Conservation (phyloP, 2,797 vertebrate genomes). For the Pagetopsis macropterus region DNA sequence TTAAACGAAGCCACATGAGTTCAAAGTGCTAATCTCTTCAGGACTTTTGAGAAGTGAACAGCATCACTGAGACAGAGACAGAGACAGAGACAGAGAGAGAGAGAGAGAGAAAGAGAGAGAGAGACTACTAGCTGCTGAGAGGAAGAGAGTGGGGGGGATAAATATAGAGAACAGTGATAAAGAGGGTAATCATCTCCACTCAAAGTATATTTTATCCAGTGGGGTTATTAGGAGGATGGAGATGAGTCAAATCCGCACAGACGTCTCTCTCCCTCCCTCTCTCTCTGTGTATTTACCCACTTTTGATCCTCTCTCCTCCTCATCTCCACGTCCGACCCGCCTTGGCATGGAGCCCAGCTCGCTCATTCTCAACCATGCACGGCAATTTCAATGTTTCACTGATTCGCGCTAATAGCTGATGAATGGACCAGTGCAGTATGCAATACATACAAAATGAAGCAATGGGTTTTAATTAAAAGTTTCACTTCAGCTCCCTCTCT, state of each 20-base stretch:
- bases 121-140: constrained; percentile 50
- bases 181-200: constrained; percentile 77
- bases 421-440: constrained; percentile 55
- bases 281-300: constrained; percentile 44
- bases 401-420: constrained; percentile 74
- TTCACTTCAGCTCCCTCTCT: constrained; percentile 36
- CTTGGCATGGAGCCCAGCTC: constrained; percentile 54
- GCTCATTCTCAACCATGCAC: constrained; percentile 60
- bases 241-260: constrained; percentile 66
- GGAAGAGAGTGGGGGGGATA: constrained; percentile 53
- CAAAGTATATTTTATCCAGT: constrained; percentile 75
- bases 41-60: constrained; percentile 64
- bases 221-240: constrained; percentile 74
- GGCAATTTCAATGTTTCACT: constrained; percentile 66
- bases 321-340: constrained; percentile 54
- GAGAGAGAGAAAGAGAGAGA: constrained; percentile 20
- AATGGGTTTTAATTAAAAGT: constrained; percentile 69
- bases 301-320: constrained; percentile 59
- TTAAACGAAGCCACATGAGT: constrained; percentile 55
- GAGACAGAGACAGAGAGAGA: constrained; percentile 15
- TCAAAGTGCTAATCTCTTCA: constrained; percentile 70
- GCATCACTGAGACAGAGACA: constrained; percentile 49
- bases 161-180: constrained; percentile 74
- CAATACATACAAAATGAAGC: constrained; percentile 60
- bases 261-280: constrained; percentile 32